Evolutionary conservation across 2,113 vertebrate genomes (phyloP), one percentile per base, ranked within the genome.

Genomic region (Cacatua alba): DNA sequence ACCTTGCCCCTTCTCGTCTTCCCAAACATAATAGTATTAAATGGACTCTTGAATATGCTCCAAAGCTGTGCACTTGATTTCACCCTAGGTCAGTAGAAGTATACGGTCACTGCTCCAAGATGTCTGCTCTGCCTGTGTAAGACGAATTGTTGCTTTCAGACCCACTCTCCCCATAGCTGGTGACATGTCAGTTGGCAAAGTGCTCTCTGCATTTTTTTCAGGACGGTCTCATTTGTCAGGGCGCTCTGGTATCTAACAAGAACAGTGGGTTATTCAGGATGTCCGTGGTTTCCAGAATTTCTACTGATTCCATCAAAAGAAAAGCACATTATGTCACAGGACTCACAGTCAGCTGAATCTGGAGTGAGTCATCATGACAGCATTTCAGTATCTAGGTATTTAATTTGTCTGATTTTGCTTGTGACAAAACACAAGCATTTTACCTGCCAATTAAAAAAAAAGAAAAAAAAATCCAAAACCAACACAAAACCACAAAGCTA

Each of bases 251-350:
- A 63, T 86, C 64, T 93, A 86, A 77, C 70, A 77, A 86, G 76
- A 96, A 83, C 92, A 97, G 75, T 92, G 82, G 90, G 88, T 92
- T 88, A 94, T 93, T 96, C 82, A 88, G 92, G 88, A 90, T 95
- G 79, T 93, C 83, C 1, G 0, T 88, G 79, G 90, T 35, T 90
- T 93, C 72, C 86, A 68, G 80, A 94, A 95, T 93, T 86, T 94
- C 82, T 88, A 88, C 76, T 83, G 60, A 94, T 86, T 77, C 78
- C 64, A 78, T 94, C 82, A 51, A 49, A 96, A 93, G 76, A 90
- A 95, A 92, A 95, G 83, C 57, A 94, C 57, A 72, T 46, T 92
- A 85, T 95, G 89, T 96, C 72, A 92, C 46, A 93, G 79, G 76
- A 83, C 68, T 70, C 26, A 4, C 17, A 64, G 46, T 55, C 51